Conservation (phyloP, 2,888 invertebrate species). For the Caenorhabditis zanzibari region DNA sequence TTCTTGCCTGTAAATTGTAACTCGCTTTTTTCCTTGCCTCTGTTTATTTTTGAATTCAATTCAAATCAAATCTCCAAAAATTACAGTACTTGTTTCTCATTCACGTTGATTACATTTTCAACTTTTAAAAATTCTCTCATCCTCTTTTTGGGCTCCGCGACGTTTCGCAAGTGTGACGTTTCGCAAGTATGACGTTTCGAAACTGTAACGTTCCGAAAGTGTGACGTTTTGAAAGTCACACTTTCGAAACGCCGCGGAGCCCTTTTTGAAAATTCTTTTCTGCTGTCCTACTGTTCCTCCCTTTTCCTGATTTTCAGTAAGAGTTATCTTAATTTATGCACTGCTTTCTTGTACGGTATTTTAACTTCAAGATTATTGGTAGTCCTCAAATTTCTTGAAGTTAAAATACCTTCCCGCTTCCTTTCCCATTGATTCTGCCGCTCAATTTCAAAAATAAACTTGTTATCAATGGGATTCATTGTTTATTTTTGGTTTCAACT, state of each 20-base stretch:
- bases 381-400: too few relatives aligned
- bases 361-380: too few relatives aligned
- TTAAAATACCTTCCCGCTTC: not conserved
- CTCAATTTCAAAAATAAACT: constrained; percentile 18
- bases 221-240: too few relatives aligned
- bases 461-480: not conserved
- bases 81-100: not conserved
- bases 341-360: constrained; percentile 17
- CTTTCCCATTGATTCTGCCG: not conserved
- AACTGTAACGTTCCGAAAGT: too few relatives aligned
- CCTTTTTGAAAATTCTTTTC: not conserved
- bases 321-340: constrained; percentile 37
- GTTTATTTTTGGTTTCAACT: constrained; percentile 32
- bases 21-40: constrained; percentile 44
- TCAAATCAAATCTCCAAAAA: constrained; percentile 9
- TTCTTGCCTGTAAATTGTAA: constrained; percentile 29
- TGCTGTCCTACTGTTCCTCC: not conserved
- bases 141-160: too few relatives aligned
- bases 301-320: not conserved
- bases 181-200: too few relatives aligned
- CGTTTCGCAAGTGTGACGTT: too few relatives aligned
- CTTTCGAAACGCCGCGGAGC: too few relatives aligned
- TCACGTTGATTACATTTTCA: not conserved
- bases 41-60: constrained; percentile 16
- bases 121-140: too few relatives aligned